Conservation (phyloP, 2,113 vertebrate species). For the Galeopterus variegatus region DNA sequence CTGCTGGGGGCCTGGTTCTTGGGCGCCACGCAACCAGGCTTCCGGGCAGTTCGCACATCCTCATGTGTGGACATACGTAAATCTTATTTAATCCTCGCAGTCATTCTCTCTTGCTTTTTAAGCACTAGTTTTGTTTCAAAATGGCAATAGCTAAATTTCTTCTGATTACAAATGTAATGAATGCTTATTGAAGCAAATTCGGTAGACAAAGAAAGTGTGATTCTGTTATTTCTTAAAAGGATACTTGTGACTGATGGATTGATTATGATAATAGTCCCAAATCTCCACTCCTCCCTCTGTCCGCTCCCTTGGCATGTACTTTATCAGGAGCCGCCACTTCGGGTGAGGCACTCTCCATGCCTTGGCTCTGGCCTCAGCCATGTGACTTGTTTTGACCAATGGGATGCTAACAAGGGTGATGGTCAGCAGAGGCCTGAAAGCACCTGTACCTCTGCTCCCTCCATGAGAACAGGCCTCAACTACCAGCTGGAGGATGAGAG, state of each 20-base stretch:
- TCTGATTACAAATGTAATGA: neutral
- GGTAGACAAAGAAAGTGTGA: neutral
- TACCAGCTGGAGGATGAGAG: neutral
- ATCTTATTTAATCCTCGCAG: neutral
- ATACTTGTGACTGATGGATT: neutral
- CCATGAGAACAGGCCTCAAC: no score
- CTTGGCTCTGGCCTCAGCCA: neutral
- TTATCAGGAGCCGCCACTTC: no score
- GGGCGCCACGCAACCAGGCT: no score
- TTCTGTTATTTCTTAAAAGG: neutral
- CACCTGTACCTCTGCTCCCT: neutral
- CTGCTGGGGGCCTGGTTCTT: neutral
- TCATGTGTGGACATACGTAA: neutral
- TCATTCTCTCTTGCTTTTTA: neutral
- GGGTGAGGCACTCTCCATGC: no score
- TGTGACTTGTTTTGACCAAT: neutral
- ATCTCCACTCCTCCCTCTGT: neutral
- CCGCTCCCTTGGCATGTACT: neutral
- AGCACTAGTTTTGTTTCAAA: neutral
- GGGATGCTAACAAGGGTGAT: accelerated
- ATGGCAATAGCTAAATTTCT: neutral
- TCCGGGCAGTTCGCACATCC: neutral
- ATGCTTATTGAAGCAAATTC: neutral
- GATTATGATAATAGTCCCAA: neutral
- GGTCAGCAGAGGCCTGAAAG: neutral